phyloP scores from a whole-genome alignment of 2,113 vertebrate species.

The Micromys minutus region DNA sequence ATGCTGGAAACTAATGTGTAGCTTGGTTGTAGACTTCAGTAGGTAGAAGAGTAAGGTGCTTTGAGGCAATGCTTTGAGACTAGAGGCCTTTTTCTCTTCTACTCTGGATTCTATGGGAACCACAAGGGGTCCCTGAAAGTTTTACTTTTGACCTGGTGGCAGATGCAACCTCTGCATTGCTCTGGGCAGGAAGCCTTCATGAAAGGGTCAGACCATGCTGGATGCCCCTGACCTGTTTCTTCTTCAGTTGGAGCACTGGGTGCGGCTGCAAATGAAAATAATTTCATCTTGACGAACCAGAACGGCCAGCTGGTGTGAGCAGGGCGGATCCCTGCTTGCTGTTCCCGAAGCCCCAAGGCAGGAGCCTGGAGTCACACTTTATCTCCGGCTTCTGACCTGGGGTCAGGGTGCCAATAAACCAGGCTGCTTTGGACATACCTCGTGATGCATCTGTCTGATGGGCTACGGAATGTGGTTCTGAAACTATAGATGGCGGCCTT shows the following conservation, averaged over 20 bases:
- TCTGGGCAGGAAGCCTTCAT: not conserved
- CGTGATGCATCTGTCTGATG: not conserved
- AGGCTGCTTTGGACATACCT: slow-evolving; percentile 45
- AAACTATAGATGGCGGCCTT: not conserved
- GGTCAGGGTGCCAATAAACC: slow-evolving; percentile 57
- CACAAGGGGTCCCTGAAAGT: not conserved
- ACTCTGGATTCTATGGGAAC: not conserved
- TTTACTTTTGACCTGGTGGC: not conserved
- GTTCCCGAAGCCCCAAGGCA: slow-evolving; percentile 26
- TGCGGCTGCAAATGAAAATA: slow-evolving; percentile 56
- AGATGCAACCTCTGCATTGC: not conserved
- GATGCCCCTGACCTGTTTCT: slow-evolving; percentile 20
- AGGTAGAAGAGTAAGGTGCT: not conserved
- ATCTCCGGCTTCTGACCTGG: slow-evolving; percentile 63
- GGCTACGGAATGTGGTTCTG: not conserved
- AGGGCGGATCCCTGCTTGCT: slow-evolving; percentile 50
- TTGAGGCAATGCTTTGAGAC: not conserved
- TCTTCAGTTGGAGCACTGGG: slow-evolving; percentile 21
- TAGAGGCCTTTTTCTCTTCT: not conserved
- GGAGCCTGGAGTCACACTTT: slow-evolving; percentile 78
- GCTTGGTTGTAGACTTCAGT: not conserved
- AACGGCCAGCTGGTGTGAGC: slow-evolving; percentile 66
- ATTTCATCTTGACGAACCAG: slow-evolving; percentile 74
- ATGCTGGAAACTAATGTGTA: not conserved
- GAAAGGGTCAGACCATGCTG: not conserved